Conservation (phyloP, 1,140 invertebrate genomes). For the Agrilus planipennis region DNA sequence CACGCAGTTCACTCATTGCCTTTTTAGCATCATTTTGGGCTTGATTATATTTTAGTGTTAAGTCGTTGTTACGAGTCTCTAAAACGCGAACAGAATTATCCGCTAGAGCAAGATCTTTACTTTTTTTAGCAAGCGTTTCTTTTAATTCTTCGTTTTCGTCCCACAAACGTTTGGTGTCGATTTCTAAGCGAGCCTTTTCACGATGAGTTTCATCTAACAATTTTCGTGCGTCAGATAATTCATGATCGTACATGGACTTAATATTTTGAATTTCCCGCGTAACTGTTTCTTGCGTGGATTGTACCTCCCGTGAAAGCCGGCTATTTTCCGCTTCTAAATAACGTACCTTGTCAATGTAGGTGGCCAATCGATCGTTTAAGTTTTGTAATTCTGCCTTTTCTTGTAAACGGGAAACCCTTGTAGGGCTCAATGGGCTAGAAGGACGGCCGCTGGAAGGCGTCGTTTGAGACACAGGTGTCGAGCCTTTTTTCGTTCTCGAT, state of each 20-base stretch:
- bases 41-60: slow-evolving; percentile 66
- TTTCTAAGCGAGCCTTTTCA: slow-evolving; percentile 82
- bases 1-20: slow-evolving; percentile 60
- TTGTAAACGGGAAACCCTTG: slow-evolving; percentile 75
- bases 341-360: slow-evolving; percentile 89
- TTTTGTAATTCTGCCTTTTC: slow-evolving; percentile 90
- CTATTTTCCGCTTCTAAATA: slow-evolving; percentile 86
- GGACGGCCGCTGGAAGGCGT: too few species aligned
- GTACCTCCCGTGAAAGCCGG: slow-evolving; percentile 66
- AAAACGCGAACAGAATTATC: slow-evolving; percentile 59
- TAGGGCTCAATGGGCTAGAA: slow-evolving; percentile 74
- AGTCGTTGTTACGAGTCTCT: slow-evolving; percentile 59
- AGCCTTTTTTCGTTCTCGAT: slow-evolving; percentile 38
- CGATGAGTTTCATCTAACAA: slow-evolving; percentile 79
- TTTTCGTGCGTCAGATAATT: slow-evolving; percentile 75
- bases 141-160: slow-evolving; percentile 78
- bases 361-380: slow-evolving; percentile 89
- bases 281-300: slow-evolving; percentile 67
- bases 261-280: slow-evolving; percentile 78
- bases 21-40: slow-evolving; percentile 70
- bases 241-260: slow-evolving; percentile 84
- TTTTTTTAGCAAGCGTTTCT: slow-evolving; percentile 66
- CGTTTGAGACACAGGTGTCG: slow-evolving; percentile 36
- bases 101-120: slow-evolving; percentile 59
- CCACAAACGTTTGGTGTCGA: slow-evolving; percentile 75